Percentiles rank a stretch among this genome's conserved stretches.
These are phyloP conservation scores for Drosophila tanythrix DNA, from an alignment of 2,888 invertebrate genomes.

Conservation along the genomic window DNA sequence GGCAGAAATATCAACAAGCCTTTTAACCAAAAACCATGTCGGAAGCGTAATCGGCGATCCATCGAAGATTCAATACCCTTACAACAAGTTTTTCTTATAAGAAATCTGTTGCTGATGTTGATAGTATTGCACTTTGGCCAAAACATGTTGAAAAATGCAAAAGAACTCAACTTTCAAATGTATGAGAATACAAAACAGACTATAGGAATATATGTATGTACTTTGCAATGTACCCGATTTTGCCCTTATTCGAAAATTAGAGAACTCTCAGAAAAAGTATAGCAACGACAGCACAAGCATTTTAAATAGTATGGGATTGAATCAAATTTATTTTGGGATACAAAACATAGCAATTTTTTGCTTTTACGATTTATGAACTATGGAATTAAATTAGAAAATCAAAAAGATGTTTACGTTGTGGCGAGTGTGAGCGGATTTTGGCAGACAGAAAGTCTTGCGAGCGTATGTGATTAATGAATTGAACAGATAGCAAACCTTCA, in stretches of 20 bases:
- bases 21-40: not conserved
- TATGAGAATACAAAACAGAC: not conserved
- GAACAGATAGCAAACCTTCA: not conserved
- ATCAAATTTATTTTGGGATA: slow-evolving; percentile 32
- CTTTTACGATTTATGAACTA: slow-evolving; percentile 62
- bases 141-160: not conserved
- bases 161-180: not conserved
- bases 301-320: slow-evolving; percentile 14
- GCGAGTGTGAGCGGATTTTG: slow-evolving; percentile 10
- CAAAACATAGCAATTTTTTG: not conserved
- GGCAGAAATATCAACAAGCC: slow-evolving; percentile 11
- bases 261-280: not conserved
- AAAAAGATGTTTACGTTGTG: slow-evolving; percentile 38
- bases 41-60: too few relatives aligned
- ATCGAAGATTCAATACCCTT: slow-evolving; percentile 9
- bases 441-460: slow-evolving; percentile 10
- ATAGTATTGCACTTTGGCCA: not conserved
- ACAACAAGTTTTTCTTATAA: not conserved
- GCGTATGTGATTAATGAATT: slow-evolving; percentile 55
- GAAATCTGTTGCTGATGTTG: not conserved
- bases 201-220: too few relatives aligned
- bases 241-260: not conserved
- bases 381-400: slow-evolving; percentile 33
- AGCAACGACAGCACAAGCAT: slow-evolving; percentile 11
- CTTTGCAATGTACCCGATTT: not conserved